A percentile compares a stretch with the other conserved stretches of the same genome.
Conservation (phyloP, 1,140 invertebrate genomes). For the Elymnias hypermnestra region DNA sequence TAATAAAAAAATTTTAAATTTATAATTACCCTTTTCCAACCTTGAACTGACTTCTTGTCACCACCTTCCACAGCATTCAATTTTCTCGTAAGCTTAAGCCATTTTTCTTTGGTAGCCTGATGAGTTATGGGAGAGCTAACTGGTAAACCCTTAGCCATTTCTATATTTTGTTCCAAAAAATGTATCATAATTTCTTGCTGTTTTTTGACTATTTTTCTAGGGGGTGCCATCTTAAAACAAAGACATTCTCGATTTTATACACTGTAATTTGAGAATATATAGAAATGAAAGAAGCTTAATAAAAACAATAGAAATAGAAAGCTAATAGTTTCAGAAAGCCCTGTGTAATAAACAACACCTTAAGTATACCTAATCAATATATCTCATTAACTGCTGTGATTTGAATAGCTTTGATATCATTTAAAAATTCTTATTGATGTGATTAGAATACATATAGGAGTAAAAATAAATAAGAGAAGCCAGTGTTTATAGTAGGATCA, state of each 20-base stretch:
- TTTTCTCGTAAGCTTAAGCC: conserved; percentile 46
- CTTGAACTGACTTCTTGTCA: conserved; percentile 47
- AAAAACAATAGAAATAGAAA: not conserved
- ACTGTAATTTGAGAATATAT: too few relatives aligned
- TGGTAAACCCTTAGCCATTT: conserved; percentile 47
- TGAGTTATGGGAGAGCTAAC: conserved; percentile 33
- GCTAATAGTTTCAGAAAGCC: too few relatives aligned
- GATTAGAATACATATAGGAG: too few relatives aligned
- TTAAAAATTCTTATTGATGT: too few relatives aligned
- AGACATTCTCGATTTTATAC: too few relatives aligned
- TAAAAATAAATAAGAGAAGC: too few relatives aligned
- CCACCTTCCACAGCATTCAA: conserved; percentile 51
- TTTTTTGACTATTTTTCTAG: conserved; percentile 45
- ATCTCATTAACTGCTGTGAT: too few relatives aligned
- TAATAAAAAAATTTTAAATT: too few relatives aligned
- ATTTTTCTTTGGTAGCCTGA: conserved; percentile 42
- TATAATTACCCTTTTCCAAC: conserved; percentile 52
- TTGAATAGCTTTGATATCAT: too few relatives aligned
- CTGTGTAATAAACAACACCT: too few relatives aligned
- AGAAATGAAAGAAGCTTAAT: not conserved
- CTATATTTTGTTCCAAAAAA: conserved; percentile 53
- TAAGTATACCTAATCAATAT: too few relatives aligned
- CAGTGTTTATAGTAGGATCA: too few relatives aligned
- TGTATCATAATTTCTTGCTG: conserved; percentile 58
- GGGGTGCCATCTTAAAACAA: conserved; percentile 59